Percentiles rank a stretch among this genome's conserved stretches.
These are phyloP conservation scores for Tauraco erythrolophus DNA, from an alignment of 2,113 vertebrate genomes.

Conservation along the genomic window DNA sequence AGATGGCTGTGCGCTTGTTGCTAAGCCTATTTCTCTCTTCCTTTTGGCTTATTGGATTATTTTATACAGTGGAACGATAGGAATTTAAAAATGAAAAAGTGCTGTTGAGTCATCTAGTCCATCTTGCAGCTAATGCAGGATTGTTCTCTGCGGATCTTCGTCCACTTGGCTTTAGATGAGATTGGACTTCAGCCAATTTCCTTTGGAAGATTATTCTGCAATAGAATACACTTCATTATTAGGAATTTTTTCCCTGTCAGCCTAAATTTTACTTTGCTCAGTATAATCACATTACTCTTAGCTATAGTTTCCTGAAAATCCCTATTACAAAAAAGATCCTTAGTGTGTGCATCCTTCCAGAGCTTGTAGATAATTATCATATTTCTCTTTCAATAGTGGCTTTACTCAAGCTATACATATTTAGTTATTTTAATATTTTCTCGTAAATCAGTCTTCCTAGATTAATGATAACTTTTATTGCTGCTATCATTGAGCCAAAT, in stretches of 20 bases:
- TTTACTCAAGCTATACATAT: conserved; percentile 28
- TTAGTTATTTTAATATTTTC: conserved; percentile 59
- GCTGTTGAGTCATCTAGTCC: conserved; percentile 25
- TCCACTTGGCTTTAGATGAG: conserved; percentile 13
- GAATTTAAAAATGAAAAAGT: conserved; percentile 40
- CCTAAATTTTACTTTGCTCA: conserved; percentile 39
- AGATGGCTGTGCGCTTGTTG: neutral
- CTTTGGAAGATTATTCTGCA: conserved; percentile 48
- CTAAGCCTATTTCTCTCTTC: conserved; percentile 39
- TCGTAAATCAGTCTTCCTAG: conserved; percentile 10
- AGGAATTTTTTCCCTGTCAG: conserved; percentile 20
- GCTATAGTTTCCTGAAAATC: conserved; percentile 42
- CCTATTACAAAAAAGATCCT: conserved; percentile 21
- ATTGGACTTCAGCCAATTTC: conserved; percentile 32
- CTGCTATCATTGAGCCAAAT: conserved; percentile 9
- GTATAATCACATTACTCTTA: conserved; percentile 47
- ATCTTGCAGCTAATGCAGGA: conserved; percentile 23
- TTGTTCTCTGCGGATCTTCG: conserved; percentile 15
- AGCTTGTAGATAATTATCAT: conserved; percentile 44
- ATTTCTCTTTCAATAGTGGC: conserved; percentile 28
- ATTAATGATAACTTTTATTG: conserved; percentile 14
- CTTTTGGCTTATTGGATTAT: conserved; percentile 46
- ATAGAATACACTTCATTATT: conserved; percentile 31
- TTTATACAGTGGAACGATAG: conserved; percentile 23
- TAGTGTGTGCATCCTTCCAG: neutral